Evolutionary conservation across 2,113 vertebrate genomes (phyloP), one percentile per base, ranked within the genome.

Genomic region (Rhagologus leucostigma): DNA sequence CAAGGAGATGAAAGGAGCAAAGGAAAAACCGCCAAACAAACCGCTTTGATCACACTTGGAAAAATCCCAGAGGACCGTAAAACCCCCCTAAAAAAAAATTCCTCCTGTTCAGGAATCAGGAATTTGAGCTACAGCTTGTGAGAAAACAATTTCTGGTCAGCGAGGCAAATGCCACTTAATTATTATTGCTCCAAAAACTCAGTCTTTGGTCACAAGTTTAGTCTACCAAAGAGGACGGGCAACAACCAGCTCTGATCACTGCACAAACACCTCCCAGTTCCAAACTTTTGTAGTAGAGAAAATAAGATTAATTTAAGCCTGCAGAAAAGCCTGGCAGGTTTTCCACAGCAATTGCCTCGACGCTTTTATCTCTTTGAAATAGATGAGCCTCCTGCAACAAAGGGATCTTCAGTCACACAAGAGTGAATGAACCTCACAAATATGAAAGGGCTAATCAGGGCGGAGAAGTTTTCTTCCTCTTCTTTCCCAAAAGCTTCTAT

Each of bases 301-400:
- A 89, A 89, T 29, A 46, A 95, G 90, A 94, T 96, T 91, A 76
- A 93, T 95, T 93, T 67, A 91, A 94, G 95, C 70, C 81, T 60
- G 24, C 8, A 93, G 90, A 71, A 94, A 85, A 94, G 74, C 75
- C 81, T 92, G 93, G 94, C 87, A 95, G 59, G 59, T 87, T 88
- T 91, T 93, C 71, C 87, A 59, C 52, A 90, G 90, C 62, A 49
- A 73, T 13, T 73, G 94, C 75, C 82, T 90, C 0, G 30, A 35
- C 20, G 82, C 78, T 93, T 95, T 97, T 87, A 73, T 96, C 78
- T 94, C 90, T 93, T 74, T 93, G 90, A 88, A 90, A 93, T 12
- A 90, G 87, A 87, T 62, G 84, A 93, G 84, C 55, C 74, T 59
- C 75, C 32, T 2, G 8, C 75, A 90, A 96, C 93, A 95, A 97